Evolutionary conservation across 2,113 vertebrate genomes (phyloP).

Genomic region (Rhea americana): DNA sequence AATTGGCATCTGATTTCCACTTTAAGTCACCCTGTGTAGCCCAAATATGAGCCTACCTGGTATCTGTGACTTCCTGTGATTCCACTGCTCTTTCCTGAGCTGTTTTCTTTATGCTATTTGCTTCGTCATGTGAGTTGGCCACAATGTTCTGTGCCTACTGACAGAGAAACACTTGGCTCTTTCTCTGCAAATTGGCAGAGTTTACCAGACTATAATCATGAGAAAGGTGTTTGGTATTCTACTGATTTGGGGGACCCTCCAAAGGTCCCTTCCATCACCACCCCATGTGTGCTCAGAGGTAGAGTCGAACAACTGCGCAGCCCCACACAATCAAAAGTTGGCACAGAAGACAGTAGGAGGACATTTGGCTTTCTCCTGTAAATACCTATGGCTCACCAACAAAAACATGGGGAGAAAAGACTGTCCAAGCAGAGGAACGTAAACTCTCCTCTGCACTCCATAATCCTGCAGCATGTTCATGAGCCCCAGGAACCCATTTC

Average conservation of each 20-base stretch:
- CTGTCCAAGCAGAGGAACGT: not conserved
- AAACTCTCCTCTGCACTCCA: not conserved
- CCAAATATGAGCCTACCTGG: not conserved
- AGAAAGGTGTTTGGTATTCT: not conserved
- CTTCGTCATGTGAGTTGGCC: not conserved
- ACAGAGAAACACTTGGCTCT: not conserved
- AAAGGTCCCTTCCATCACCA: not conserved
- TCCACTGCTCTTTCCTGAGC: not conserved
- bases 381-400: not conserved
- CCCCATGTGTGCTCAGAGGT: accelerated
- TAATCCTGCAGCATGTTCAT: not conserved
- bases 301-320: not conserved
- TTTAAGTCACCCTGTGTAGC: not conserved
- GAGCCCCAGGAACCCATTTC: not conserved
- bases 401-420: not conserved
- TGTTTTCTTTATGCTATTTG: not conserved
- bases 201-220: not conserved
- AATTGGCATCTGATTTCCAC: not conserved
- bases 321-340: not conserved
- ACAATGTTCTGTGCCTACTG: not conserved
- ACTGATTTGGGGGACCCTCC: not conserved
- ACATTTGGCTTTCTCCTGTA: not conserved
- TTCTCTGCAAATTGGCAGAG: too few species aligned
- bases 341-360: not conserved
- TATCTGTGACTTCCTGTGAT: not conserved